Evolutionary conservation across 2,888 invertebrate species (phyloP).

Genomic region (Ormyrus labotus): DNA sequence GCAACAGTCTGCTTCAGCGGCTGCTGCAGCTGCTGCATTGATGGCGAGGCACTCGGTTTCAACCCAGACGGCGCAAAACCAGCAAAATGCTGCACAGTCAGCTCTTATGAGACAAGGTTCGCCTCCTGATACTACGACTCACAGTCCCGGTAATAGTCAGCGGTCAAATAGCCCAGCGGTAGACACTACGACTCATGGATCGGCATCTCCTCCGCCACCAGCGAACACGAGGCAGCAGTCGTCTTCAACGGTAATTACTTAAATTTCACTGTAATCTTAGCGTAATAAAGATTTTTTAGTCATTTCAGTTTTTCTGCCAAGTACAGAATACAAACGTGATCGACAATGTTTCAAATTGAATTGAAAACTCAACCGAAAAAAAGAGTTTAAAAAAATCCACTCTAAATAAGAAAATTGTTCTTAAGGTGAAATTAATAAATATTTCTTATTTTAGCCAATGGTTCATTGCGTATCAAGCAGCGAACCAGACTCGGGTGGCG

Average conservation of each 20-base stretch:
- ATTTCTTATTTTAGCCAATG: conserved; percentile 80
- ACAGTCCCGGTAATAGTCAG: conserved; percentile 81
- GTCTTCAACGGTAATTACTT: conserved; percentile 59
- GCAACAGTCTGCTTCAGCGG: conserved; percentile 60
- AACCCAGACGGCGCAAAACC: conserved; percentile 81
- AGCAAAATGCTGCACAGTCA: conserved; percentile 72
- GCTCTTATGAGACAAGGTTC: conserved; percentile 77
- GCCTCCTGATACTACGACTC: conserved; percentile 91
- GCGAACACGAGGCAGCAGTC: conserved; percentile 70
- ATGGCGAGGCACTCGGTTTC: conserved; percentile 83
- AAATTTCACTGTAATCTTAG: neutral
- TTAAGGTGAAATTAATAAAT: neutral
- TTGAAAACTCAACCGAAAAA: too few relatives aligned
- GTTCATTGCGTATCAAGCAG: conserved; percentile 93
- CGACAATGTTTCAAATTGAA: neutral
- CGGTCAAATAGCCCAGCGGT: conserved; percentile 74
- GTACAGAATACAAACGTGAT: neutral
- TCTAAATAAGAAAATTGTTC: neutral
- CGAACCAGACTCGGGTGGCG: conserved; percentile 84
- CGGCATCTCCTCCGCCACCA: conserved; percentile 73
- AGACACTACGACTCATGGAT: conserved; percentile 74
- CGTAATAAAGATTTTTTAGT: conserved; percentile 4
- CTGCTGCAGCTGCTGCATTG: conserved; percentile 65
- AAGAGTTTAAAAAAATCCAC: too few relatives aligned
- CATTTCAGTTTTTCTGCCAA: conserved; percentile 19